Conservation (phyloP, 2,888 invertebrate genomes). For the Acronicta leporina region DNA sequence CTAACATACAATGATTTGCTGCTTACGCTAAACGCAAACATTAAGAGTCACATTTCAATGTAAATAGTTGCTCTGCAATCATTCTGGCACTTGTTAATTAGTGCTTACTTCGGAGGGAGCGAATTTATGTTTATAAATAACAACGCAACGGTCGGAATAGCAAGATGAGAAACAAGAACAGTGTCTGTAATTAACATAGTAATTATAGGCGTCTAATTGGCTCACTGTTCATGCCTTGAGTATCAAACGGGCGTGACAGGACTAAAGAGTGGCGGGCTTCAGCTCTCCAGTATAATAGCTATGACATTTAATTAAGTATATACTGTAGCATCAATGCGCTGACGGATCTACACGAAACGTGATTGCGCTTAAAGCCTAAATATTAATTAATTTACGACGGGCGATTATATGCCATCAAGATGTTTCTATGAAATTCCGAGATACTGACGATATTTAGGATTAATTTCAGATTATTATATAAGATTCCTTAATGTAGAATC, state of each 20-base stretch:
- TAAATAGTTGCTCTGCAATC: conserved; percentile 69
- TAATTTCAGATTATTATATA: neutral
- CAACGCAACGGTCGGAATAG: conserved; percentile 78
- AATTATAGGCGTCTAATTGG: conserved; percentile 88
- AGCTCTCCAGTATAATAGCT: conserved; percentile 50
- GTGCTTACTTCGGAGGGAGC: conserved; percentile 71
- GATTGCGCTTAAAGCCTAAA: conserved; percentile 53
- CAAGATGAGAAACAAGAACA: conserved; percentile 83
- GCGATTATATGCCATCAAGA: conserved; percentile 41
- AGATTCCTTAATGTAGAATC: too few species aligned
- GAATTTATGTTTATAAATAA: conserved; percentile 83
- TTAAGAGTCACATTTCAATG: conserved; percentile 42
- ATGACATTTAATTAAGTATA: conserved; percentile 81
- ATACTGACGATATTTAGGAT: conserved; percentile 7
- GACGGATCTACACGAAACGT: conserved; percentile 49
- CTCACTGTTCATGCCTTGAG: conserved; percentile 84
- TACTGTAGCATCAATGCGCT: conserved; percentile 65
- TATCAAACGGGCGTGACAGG: conserved; percentile 82
- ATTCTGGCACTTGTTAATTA: conserved; percentile 77
- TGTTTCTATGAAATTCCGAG: conserved; percentile 28
- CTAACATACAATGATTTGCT: conserved; percentile 7
- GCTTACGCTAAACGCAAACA: conserved; percentile 21
- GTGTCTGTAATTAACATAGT: conserved; percentile 86
- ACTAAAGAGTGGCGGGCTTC: conserved; percentile 63
- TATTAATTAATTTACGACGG: conserved; percentile 54